These are phyloP conservation scores for Spatulosminthurus flaviceps DNA, from an alignment of 2,888 invertebrate genomes.

Conservation along the genomic window DNA sequence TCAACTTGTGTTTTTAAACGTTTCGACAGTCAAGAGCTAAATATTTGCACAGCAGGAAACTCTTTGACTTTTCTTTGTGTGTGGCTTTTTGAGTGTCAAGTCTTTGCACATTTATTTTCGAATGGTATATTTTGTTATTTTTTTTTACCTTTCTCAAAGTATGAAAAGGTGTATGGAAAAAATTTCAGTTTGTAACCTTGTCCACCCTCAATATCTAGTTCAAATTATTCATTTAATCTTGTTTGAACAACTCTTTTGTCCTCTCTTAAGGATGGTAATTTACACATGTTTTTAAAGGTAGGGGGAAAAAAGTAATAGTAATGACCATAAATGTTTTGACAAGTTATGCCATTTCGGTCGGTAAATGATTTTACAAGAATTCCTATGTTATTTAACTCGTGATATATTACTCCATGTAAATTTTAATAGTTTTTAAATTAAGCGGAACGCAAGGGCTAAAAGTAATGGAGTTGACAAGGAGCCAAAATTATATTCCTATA, in stretches of 20 bases:
- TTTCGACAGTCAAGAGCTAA: neutral
- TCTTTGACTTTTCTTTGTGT: constrained; percentile 16
- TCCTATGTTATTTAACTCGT: neutral
- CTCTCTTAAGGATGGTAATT: no score
- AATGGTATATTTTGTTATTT: neutral
- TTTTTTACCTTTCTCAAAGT: no score
- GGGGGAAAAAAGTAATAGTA: no score
- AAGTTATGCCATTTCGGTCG: neutral
- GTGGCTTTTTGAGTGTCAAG: neutral
- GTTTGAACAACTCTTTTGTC: no score
- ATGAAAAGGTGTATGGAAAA: no score
- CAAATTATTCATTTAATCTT: neutral
- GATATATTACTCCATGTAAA: neutral
- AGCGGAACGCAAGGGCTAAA: neutral
- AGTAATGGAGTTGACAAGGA: neutral
- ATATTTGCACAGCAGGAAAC: constrained; percentile 42
- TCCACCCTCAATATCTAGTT: constrained; percentile 8
- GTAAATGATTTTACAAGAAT: neutral
- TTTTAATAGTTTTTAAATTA: constrained; percentile 1
- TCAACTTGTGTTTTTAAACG: neutral
- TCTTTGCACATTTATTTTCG: neutral
- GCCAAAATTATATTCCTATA: neutral
- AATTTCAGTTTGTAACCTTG: neutral
- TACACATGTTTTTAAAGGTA: no score
- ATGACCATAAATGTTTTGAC: neutral